A percentile compares a stretch with the other conserved stretches of the same genome.
phyloP scores from a whole-genome alignment of 2,797 vertebrate genomes.

The Xenops minutus region DNA sequence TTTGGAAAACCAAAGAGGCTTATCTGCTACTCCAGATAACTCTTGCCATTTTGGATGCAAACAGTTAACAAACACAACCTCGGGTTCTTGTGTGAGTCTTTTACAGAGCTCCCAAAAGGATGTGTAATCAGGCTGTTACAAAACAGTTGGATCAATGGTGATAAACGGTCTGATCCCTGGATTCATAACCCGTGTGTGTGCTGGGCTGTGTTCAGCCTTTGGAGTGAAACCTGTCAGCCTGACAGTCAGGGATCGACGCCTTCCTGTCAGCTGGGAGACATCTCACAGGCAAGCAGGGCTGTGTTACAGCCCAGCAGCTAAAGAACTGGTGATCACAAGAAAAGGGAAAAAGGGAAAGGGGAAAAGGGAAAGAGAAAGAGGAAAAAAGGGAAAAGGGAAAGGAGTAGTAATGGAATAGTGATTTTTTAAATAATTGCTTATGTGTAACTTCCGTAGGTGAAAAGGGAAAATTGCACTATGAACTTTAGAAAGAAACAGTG shows the following conservation, averaged over 20 bases:
- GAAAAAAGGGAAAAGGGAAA: constrained; percentile 21
- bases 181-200: neutral
- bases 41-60: neutral
- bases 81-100: neutral
- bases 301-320: neutral
- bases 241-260: fast-evolving
- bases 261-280: neutral
- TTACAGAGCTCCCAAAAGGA: neutral
- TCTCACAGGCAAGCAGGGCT: neutral
- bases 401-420: constrained; percentile 19
- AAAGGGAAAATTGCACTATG: constrained; percentile 76
- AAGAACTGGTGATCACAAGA: neutral
- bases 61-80: neutral
- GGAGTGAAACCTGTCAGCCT: neutral
- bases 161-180: neutral
- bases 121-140: neutral
- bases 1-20: constrained; percentile 21
- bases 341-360: neutral
- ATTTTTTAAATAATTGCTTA: constrained; percentile 24
- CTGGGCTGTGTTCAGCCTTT: neutral
- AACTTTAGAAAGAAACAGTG: constrained; percentile 65
- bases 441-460: constrained; percentile 50
- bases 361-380: neutral
- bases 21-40: neutral
- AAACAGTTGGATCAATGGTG: neutral